Base-by-base conservation (phyloP, 1,140 invertebrate species). In the Potamilus streckersoni region DNA sequence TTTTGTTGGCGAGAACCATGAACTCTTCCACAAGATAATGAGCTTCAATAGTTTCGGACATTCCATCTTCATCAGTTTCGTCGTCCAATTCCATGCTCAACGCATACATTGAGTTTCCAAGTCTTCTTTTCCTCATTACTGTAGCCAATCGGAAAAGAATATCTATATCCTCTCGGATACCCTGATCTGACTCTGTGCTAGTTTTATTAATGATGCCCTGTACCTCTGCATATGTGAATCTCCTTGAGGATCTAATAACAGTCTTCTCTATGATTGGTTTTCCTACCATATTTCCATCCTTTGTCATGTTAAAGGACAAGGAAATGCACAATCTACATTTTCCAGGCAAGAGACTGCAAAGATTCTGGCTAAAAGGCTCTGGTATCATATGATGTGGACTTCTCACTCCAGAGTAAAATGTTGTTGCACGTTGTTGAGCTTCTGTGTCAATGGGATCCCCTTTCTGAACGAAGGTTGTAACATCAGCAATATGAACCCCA, bases 341-440 rank as follows among this genome's bases (percentile, higher is more conserved):
- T 63, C 77, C 79, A 23, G 87, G 86, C 14, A 88, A 63, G n/a
- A 91, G 80, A 65, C 90, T 91, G 69, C 89, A 90, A 16, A 88
- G 62, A 74, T 90, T 81, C 17, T 83, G 74, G 74, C 87, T 89
- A 0, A 91, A 76, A 55, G 87, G 81, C 66, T 83, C 80, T 15
- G 90, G 90, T 12, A 91, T 71, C 90, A 91, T 91, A 66, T 87
- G 82, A 73, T 85, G 87, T 16, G 88, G 75, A 59, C 58, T 70
- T 60, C 82, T 74, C n/a, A 80, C 59, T 23, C 78, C 79, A 20
- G 86, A 80, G 74, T 90, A 90, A 69, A 85, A 88, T 12, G 86
- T 85, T n/a, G 80, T 84, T 1, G 80, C 82, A 72, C 89, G 79
- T 63, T 75, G 74, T 67, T 68, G 73, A 16, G 89, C 88, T 74